Evolutionary conservation across 1,140 invertebrate species (phyloP).

Genomic region (Lepidurus arcticus): DNA sequence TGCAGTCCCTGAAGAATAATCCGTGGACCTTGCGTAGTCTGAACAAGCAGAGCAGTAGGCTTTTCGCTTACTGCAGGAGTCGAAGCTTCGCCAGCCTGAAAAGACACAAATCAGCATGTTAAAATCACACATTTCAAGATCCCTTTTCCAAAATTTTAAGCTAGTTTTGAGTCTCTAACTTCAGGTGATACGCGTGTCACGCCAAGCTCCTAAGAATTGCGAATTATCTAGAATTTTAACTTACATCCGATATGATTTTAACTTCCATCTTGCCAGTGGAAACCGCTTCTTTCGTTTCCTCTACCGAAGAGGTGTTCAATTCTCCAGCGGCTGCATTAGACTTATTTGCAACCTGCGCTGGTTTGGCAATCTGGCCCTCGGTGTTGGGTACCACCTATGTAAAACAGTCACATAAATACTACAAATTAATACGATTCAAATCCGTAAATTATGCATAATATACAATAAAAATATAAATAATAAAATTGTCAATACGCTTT

Average conservation of each 20-base stretch:
- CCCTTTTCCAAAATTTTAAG: too few species aligned
- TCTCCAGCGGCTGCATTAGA: neutral
- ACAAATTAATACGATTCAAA: too few species aligned
- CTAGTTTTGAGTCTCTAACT: too few species aligned
- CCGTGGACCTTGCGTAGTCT: constrained; percentile 70
- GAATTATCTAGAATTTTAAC: neutral
- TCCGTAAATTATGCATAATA: too few species aligned
- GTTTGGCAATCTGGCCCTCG: neutral
- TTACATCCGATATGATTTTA: neutral
- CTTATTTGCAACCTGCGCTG: neutral
- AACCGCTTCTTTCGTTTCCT: neutral
- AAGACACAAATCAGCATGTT: constrained; percentile 12
- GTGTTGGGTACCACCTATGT: too few species aligned
- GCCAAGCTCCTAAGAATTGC: too few species aligned
- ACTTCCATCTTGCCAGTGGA: neutral
- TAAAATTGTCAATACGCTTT: neutral
- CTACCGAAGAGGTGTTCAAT: neutral
- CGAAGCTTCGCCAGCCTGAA: constrained; percentile 39
- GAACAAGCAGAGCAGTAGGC: constrained; percentile 57
- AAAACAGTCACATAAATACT: too few species aligned
- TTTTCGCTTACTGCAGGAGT: constrained; percentile 27
- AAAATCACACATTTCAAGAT: too few species aligned
- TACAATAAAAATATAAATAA: too few species aligned
- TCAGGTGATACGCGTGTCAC: too few species aligned
- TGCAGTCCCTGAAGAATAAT: constrained; percentile 77